phyloP scores from a whole-genome alignment of 2,113 vertebrate species.

The Gymnarchus niloticus region DNA sequence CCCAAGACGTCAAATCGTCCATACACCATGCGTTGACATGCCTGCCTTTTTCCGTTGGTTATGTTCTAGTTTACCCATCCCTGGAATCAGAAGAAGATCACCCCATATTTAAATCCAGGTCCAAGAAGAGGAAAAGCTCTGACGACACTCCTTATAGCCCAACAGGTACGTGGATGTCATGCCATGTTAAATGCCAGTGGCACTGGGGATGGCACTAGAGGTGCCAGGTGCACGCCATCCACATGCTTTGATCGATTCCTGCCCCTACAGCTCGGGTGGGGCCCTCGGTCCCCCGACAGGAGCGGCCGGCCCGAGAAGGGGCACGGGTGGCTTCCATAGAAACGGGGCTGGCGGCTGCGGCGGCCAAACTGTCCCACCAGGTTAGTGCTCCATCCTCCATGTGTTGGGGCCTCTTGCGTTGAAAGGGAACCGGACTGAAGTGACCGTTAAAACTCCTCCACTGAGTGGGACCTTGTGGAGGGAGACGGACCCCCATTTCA shows the following conservation, averaged over 20 bases:
- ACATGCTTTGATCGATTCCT: neutral
- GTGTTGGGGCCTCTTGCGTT: neutral
- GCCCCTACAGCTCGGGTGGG: conserved; percentile 79
- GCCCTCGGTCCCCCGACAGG: conserved; percentile 87
- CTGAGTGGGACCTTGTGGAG: neutral
- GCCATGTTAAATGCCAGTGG: neutral
- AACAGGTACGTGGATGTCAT: conserved; percentile 66
- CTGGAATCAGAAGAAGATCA: conserved; percentile 97
- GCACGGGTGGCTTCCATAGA: conserved; percentile 96
- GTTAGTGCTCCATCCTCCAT: conserved; percentile 49
- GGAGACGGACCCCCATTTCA: neutral
- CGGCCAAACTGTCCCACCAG: conserved; percentile 95
- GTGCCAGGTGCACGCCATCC: neutral
- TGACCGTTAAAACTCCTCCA: neutral
- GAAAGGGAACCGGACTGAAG: too few relatives aligned
- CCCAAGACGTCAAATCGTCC: neutral
- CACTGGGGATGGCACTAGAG: neutral
- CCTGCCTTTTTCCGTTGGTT: neutral
- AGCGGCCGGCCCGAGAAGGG: conserved; percentile 91
- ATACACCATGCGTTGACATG: neutral
- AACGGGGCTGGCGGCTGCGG: conserved; percentile 86
- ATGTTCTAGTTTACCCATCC: conserved; percentile 83
- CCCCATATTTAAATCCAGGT: conserved; percentile 95
- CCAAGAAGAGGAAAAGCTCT: conserved; percentile 96
- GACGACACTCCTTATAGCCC: conserved; percentile 96